A percentile compares a stretch with the other conserved stretches of the same genome.
phyloP scores from a whole-genome alignment of 2,797 vertebrate species.

The Danio jaintianensis region DNA sequence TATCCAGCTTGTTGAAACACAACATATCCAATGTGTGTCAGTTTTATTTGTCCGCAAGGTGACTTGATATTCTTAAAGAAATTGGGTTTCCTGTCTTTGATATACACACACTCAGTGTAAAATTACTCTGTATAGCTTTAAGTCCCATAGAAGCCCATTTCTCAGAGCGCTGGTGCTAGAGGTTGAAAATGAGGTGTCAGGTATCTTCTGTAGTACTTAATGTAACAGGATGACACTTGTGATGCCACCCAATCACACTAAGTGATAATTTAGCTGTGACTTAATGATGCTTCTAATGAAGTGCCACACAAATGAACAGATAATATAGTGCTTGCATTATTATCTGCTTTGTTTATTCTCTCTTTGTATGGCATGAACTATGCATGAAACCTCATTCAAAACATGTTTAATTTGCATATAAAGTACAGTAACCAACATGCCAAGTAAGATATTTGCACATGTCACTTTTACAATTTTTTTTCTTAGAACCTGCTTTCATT shows the following conservation, averaged over 20 bases:
- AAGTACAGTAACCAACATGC: not conserved
- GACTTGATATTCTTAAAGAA: not conserved
- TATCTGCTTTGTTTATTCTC: slow-evolving; percentile 41
- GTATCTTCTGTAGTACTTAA: slow-evolving; percentile 18
- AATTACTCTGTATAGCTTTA: slow-evolving; percentile 1
- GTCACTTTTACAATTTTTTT: slow-evolving; percentile 14
- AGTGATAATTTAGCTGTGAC: slow-evolving; percentile 48
- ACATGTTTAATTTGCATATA: slow-evolving; percentile 28
- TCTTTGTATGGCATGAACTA: slow-evolving; percentile 28
- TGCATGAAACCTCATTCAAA: slow-evolving; percentile 25
- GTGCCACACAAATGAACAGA: slow-evolving; percentile 35
- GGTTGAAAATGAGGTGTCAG: slow-evolving; percentile 14
- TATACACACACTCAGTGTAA: not conserved
- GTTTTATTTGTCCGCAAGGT: no score
- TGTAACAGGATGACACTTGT: slow-evolving; percentile 27
- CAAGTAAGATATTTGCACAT: slow-evolving; percentile 42
- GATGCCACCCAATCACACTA: slow-evolving; percentile 42
- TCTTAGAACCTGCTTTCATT: slow-evolving; percentile 27
- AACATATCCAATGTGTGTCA: not conserved
- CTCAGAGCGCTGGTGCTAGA: not conserved
- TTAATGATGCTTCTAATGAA: slow-evolving; percentile 56
- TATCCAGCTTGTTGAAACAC: not conserved
- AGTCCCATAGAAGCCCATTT: not conserved
- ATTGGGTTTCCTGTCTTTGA: not conserved
- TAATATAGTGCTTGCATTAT: slow-evolving; percentile 32